Evolutionary conservation across 2,113 vertebrate genomes (phyloP).

Genomic region (Oryctolagus cuniculus): DNA sequence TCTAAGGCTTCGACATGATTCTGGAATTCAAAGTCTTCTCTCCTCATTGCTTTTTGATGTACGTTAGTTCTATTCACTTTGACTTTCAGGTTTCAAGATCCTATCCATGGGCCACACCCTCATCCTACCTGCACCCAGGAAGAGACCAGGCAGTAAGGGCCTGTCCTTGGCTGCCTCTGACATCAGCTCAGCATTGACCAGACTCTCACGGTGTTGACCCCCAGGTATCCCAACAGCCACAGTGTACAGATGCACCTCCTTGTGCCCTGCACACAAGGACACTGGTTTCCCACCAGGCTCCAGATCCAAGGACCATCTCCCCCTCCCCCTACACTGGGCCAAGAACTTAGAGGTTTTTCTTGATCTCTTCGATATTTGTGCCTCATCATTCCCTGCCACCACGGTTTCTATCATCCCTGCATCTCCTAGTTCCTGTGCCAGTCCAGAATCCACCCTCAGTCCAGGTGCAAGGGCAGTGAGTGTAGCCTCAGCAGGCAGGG

Average conservation of each 20-base stretch:
- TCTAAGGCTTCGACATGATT: too few relatives aligned
- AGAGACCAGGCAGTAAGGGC: accelerated
- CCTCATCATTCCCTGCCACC: neutral
- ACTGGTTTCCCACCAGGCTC: accelerated
- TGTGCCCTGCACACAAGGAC: accelerated
- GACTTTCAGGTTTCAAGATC: neutral
- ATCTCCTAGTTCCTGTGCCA: accelerated
- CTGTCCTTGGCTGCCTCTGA: neutral
- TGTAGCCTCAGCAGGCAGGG: neutral
- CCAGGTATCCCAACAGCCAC: neutral
- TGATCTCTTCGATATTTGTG: neutral
- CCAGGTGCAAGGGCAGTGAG: neutral
- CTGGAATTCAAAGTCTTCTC: neutral
- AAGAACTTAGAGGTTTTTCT: neutral
- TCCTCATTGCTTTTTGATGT: neutral
- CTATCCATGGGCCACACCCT: accelerated
- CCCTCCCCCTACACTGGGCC: accelerated
- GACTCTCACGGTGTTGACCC: too few relatives aligned
- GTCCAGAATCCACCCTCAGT: accelerated
- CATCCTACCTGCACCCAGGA: neutral
- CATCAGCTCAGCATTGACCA: neutral
- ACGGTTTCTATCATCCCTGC: accelerated
- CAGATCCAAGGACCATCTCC: neutral
- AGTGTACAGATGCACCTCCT: accelerated
- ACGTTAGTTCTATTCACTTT: neutral